Base-by-base conservation (phyloP, 1,140 invertebrate genomes). In the Drosophila sturtevanti region DNA sequence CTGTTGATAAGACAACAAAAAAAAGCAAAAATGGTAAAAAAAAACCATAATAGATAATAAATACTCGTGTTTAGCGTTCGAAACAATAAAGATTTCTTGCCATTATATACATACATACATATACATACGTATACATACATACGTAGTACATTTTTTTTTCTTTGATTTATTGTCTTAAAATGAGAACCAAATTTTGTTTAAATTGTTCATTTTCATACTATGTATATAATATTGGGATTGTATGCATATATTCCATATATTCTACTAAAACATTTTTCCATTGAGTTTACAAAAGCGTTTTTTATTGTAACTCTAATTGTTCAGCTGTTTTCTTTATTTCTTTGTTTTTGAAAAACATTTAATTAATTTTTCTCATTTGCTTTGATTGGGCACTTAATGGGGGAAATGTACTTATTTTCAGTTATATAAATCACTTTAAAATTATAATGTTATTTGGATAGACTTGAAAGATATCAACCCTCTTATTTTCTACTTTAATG, bases 1-100 rank as follows among this genome's bases (percentile, higher is more conserved):
- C 22, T 63, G 48, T 44, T 69, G 84, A 86, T 87, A 82, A 81
- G 48, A 62, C 38, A 75, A 81, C 70, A 81, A 75, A 61, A 68
- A 21, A 67, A 74, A 41, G n/a, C 14, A 41, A 31, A 31, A 31
- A 18, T 16, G 35, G 14, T 6, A 11, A n/a, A 52, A 24, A 54
- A 22, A 52, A 11, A 16, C 14, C 18, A 18, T 35, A 31, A 18
- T 12, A 11, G 5, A 59, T 73, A 60, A 81, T 80, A 67, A 64
- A 63, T 80, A 59, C n/a, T 51, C 21, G 56, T 52, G 31, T 21
- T 54, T 51, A 73, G 35, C 12, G 44, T 9, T 51, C 18, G 35
- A 48, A 48, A 35, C 16, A 55, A 52, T 12, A 51, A 64, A 38
- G 34, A 35, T 38, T 62, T 31, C 66, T 72, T 62, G 27, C 2